Evolutionary conservation across 2,797 vertebrate genomes (phyloP), one percentile per base, ranked within the genome.

Genomic region (Anisognathus igniventris): DNA sequence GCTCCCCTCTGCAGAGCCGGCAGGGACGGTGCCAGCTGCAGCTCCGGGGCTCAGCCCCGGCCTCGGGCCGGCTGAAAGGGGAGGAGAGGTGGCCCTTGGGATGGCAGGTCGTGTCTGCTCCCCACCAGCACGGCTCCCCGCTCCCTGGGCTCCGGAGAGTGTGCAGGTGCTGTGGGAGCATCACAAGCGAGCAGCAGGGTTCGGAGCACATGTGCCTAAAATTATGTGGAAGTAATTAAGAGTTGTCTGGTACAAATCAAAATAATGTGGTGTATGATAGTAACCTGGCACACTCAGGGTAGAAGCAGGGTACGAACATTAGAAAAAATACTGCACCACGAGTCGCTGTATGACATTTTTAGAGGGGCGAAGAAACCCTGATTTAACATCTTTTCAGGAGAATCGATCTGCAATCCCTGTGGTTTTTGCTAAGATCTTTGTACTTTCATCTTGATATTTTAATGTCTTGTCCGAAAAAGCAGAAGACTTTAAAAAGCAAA

Each of bases 1-100:
- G 56, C 89, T 92, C 27, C 67, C 84, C 45, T 78, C 76, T 13
- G 4, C 4, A 3, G 28, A 3, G 3, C 27, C 1, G 4, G 27
- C 30, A 7, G 54, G 70, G 72, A 27, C 35, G 58, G 28, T 5
- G 9, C 61, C 3, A 2, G 35, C 35, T 28, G 1, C 14, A 4
- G 19, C 14, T 21, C 77, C 0, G 6, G 39, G 61, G 53, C 65
- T 79, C 78, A 7, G 71, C 40, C 37, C 12, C 0, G 0, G 74
- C 57, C 60, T 23, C 0, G 0, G n/a, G 53, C 9, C 10, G 27
- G 35, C 0, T 23, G 35, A 9, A 27, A 0, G 2, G n/a, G 19
- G 6, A 67, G 53, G 68, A 86, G 9, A 37, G 37, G 65, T 7
- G 0, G 9, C 61, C 56, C 48, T 24, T 0, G 1, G 21, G 53